Evolutionary conservation across 2,113 vertebrate genomes (phyloP), one percentile per base, ranked within the genome.

Genomic region (Xenopus laevis): DNA sequence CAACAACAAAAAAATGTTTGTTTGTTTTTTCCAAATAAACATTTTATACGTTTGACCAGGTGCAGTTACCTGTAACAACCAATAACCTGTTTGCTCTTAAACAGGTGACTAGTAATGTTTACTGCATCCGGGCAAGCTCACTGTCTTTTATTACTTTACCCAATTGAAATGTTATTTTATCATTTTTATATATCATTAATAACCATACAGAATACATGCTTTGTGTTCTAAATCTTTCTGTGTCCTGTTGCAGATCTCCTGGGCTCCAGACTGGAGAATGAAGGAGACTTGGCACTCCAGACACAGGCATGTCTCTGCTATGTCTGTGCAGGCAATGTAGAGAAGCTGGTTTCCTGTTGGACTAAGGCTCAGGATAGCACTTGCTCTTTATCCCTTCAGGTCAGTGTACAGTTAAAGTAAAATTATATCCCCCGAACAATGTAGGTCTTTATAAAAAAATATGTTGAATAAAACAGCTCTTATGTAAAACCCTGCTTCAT

Each of bases 251-350:
- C 70, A 99, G 97, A 96, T 81, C 84, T 95, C 5, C 84, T 99
- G 44, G 97, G 97, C 9, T 83, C 81, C 74, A 90, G 97, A 44
- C 88, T 99, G 82, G 96, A 98, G 79, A 89, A 71, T 0, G 90
- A 95, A 59, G 90, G 90, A 1, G 94, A 95, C 7, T 72, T 33
- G 2, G 33, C 86, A 10, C 87, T 99, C 61, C 93, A 91, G 80
- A 86, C 89, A 0, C 95, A 98, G 69, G 97, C 97, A 1, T 97
- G 95, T 82, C 91, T 99, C 69, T 98, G 95, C 75, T 99, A 97
- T 71, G 96, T 99, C 77, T 99, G 97, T 72, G 96, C 97, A 0
- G 97, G 97, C 30, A 96, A 95, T 0, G 91, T 98, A 73, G 97
- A 99, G 81, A 98, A 96, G 68, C 88, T 99, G 0, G 92, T 98